A percentile compares a stretch with the other conserved stretches of the same genome.
Evolutionary conservation across 1,140 invertebrate genomes (phyloP).

Genomic region (Brachionus manjavacas): DNA sequence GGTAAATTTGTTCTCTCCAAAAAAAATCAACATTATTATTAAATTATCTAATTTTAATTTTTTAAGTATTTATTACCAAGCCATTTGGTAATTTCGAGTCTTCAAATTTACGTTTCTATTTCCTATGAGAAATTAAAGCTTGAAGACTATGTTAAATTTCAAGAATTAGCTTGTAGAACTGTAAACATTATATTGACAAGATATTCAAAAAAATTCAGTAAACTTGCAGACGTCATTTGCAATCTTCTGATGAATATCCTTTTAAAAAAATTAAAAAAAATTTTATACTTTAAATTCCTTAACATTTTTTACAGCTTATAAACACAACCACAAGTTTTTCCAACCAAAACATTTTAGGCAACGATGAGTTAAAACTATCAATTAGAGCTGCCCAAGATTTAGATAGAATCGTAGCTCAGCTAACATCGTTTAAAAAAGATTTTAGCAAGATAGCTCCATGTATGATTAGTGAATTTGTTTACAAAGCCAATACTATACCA

Average conservation of each 20-base stretch:
- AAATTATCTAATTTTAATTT: neutral
- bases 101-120: conserved; percentile 26
- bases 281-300: neutral
- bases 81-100: conserved; percentile 18
- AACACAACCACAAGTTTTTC: neutral
- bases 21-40: no score
- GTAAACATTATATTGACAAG: conserved; percentile 24
- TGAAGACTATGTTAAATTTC: conserved; percentile 3
- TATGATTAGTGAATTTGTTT: conserved; percentile 34
- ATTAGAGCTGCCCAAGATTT: conserved; percentile 39
- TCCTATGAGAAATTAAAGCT: neutral
- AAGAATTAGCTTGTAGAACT: conserved; percentile 25
- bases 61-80: conserved; percentile 32
- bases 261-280: neutral
- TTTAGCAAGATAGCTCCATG: conserved; percentile 34
- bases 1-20: no score
- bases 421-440: conserved; percentile 13
- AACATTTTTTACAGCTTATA: conserved; percentile 38
- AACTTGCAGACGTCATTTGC: conserved; percentile 11
- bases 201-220: conserved; percentile 38
- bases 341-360: neutral
- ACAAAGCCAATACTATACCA: conserved; percentile 30
- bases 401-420: conserved; percentile 14
- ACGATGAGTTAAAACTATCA: neutral
- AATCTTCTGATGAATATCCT: conserved; percentile 38